phyloP scores from a whole-genome alignment of 2,113 vertebrate species.

The Craseonycteris thonglongyai region DNA sequence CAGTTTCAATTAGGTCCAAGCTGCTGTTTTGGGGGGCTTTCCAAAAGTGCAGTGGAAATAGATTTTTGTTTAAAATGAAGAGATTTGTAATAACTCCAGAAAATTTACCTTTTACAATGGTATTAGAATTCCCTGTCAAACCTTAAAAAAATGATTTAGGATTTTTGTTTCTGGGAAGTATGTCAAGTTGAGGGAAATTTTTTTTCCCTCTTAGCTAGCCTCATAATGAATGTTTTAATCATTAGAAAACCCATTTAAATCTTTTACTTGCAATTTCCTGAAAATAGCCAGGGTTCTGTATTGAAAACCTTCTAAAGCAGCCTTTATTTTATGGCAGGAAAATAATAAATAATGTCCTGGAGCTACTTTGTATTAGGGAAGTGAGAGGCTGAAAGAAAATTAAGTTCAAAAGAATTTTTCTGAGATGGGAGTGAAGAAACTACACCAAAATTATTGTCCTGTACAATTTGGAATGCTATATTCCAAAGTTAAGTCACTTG shows the following conservation, averaged over 20 bases:
- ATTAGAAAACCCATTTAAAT: slow-evolving; percentile 54
- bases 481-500: background rate
- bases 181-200: background rate
- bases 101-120: background rate
- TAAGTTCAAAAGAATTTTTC: background rate
- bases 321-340: background rate
- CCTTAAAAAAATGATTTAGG: slow-evolving; percentile 23
- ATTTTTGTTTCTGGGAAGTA: slow-evolving; percentile 41
- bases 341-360: slow-evolving; percentile 31
- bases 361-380: background rate
- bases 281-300: slow-evolving; percentile 17
- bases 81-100: background rate
- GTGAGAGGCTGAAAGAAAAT: background rate
- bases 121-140: slow-evolving; percentile 47
- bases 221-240: slow-evolving; percentile 27
- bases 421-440: background rate
- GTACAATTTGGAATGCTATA: background rate
- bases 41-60: background rate
- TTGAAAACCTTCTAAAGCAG: slow-evolving; percentile 4
- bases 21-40: background rate
- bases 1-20: slow-evolving; percentile 20
- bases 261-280: slow-evolving; percentile 35
- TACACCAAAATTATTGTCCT: background rate
- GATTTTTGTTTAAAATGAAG: background rate
- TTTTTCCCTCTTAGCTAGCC: background rate